Percentiles rank a stretch among this genome's conserved stretches.
Conservation (phyloP, 2,888 invertebrate genomes). For the Cryptus armator region DNA sequence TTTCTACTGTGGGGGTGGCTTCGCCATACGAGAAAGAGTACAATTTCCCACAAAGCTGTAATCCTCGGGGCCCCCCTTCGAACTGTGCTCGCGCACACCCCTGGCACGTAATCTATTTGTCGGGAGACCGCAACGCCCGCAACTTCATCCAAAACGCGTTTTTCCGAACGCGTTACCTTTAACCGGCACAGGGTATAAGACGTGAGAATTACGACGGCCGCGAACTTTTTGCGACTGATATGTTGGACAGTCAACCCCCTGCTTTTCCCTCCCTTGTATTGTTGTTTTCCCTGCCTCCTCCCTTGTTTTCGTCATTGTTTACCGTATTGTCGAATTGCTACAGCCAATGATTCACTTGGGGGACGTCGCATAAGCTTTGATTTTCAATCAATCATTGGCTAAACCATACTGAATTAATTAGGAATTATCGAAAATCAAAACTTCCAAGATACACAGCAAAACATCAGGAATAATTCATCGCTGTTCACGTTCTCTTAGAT, state of each 20-base stretch:
- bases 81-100: constrained; percentile 43
- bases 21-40: constrained; percentile 62
- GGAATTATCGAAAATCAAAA: not conserved
- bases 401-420: not conserved
- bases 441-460: not conserved
- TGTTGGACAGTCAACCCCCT: not conserved
- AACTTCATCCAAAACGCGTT: constrained; percentile 69
- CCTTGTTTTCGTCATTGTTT: no score
- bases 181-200: constrained; percentile 56
- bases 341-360: no score
- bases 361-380: no score
- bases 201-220: constrained; percentile 52
- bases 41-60: constrained; percentile 71
- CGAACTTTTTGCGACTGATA: constrained; percentile 1
- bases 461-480: not conserved
- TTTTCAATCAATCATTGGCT: not conserved
- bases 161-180: constrained; percentile 68
- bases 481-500: not conserved
- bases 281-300: no score
- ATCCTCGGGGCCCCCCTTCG: constrained; percentile 38
- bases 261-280: not conserved
- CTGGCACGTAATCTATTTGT: constrained; percentile 85
- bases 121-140: constrained; percentile 80
- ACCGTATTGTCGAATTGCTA: no score
- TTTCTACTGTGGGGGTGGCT: constrained; percentile 61